Base-by-base conservation (phyloP, 1,140 invertebrate genomes). In the Apis laboriosa region DNA sequence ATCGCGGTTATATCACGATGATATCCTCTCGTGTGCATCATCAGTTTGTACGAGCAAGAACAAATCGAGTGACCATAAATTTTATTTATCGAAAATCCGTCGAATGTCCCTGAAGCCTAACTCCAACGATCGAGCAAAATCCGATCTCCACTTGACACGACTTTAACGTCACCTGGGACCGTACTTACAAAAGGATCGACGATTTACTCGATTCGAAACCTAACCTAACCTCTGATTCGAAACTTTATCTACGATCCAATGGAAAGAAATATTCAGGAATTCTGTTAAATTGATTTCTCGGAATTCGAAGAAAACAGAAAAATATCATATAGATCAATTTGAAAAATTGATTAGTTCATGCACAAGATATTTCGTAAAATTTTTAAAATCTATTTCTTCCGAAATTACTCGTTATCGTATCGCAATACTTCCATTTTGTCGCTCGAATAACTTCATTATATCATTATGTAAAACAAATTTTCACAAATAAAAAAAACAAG, bases 61-160 rank as follows among this genome's bases (percentile, higher is more conserved):
- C 64, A 82, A 84, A 83, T 80, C 72, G 78, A 90, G 91, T 84
- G 91, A 90, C 91, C 91, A 86, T 88, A 86, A 88, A 90, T 91
- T 92, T 92, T 90, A 89, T 92, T 92, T 92, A 92, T 7, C 87
- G 89, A 91, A 91, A 92, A 92, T 90, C 88, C 84, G 0, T 34
- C 83, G 71, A 75, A 56, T 75, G 55, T 51, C 64, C 84, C 76
- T 53, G 73, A 63, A 72, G 51, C 55, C 74, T 58, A n/a, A 28
- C 55, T 73, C 84, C 4, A n/a, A 15, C n/a, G 13, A 53, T 1
- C 28, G n/a, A 51, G 34, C 17, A 11, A 19, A 67, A 28, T 55
- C 53, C 51, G 13, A 64, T 12, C 51, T 64, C 24, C 34, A 24
- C 70, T 77, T 49, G 66, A 56, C 74, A 61, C 58, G 73, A 79